Base-by-base conservation (phyloP, 2,797 vertebrate species). In the Cheracebus regulus region DNA sequence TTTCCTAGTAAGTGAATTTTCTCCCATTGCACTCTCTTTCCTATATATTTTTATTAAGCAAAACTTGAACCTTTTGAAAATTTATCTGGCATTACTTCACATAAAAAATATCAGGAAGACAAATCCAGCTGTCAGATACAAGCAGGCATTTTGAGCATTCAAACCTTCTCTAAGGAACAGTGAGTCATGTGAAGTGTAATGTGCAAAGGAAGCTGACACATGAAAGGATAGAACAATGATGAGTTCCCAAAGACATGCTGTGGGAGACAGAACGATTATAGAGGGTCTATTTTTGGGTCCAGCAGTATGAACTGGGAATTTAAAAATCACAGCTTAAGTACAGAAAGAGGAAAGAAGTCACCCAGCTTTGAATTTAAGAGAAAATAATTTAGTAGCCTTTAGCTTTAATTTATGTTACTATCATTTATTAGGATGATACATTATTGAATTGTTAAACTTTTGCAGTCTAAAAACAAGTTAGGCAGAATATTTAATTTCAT, bases 101-200 rank as follows among this genome's bases (percentile, higher is more conserved):
- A 89, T 57, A 61, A 79, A 83, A 86, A 24, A 7, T 0, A 44
- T 92, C 93, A 94, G 92, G 75, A 97, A 78, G 86, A 96, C 88
- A 92, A 96, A 70, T 39, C 50, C 48, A 79, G 80, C 94, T 95
- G 75, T 97, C 86, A 96, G 94, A 82, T 78, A 30, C 5, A 87
- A 80, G 75, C 14, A 50, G 95, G 58, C 90, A 87, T 73, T 95
- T 44, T 61, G 75, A 93, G 64, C 19, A 19, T n/a, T 67, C 39
- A 58, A 39, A 44, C 64, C 70, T 95, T 70, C 41, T 75, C 15
- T 81, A 48, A 94, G 90, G 85, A 97, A 87, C 52, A 41, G 79
- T 97, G 97, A 98, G 91, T 97, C 97, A 96, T 64, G 83, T 78
- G n/a, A 85, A 94, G 88, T 48, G 84, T 28, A 93, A 41, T 39